A percentile compares a stretch with the other conserved stretches of the same genome.
Conservation (phyloP, 1,140 invertebrate genomes). For the Proctacanthus coquilletti region DNA sequence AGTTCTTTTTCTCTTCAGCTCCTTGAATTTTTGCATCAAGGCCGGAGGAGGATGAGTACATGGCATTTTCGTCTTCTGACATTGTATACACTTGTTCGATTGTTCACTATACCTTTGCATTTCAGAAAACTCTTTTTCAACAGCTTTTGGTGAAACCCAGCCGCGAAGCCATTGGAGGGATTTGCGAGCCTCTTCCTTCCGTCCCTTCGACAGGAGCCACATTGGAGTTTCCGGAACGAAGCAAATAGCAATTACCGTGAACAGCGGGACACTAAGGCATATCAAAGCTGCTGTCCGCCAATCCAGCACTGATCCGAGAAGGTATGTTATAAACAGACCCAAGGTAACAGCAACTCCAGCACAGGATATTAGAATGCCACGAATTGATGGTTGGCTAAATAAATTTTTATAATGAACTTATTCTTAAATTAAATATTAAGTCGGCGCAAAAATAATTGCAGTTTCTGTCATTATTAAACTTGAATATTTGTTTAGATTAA, state of each 20-base stretch:
- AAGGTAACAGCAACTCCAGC: conserved; percentile 44
- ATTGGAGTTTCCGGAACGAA: conserved; percentile 52
- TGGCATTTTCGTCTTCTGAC: conserved; percentile 3
- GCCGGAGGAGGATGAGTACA: conserved; percentile 6
- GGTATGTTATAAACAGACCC: conserved; percentile 45
- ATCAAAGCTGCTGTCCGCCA: conserved; percentile 47
- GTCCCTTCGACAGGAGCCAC: conserved; percentile 38
- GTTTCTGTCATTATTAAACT: no score
- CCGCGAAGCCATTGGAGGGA: conserved; percentile 35
- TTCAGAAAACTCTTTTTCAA: conserved; percentile 32
- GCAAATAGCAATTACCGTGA: conserved; percentile 39
- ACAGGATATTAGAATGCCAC: conserved; percentile 48
- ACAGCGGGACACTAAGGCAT: conserved; percentile 40
- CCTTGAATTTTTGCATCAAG: conserved; percentile 13
- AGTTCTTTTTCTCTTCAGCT: conserved; percentile 33
- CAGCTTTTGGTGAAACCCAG: conserved; percentile 31
- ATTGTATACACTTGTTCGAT: conserved; percentile 6
- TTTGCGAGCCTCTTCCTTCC: conserved; percentile 32
- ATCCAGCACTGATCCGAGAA: conserved; percentile 41
- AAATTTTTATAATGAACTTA: no score
- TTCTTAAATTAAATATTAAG: no score
- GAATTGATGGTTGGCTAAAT: conserved; percentile 44
- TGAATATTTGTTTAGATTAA: no score
- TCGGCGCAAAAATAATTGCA: no score
- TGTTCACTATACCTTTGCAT: conserved; percentile 17